Percentiles rank a stretch among this genome's conserved stretches.
Evolutionary conservation across 2,888 invertebrate genomes (phyloP).

Genomic region (Meta bourneti): DNA sequence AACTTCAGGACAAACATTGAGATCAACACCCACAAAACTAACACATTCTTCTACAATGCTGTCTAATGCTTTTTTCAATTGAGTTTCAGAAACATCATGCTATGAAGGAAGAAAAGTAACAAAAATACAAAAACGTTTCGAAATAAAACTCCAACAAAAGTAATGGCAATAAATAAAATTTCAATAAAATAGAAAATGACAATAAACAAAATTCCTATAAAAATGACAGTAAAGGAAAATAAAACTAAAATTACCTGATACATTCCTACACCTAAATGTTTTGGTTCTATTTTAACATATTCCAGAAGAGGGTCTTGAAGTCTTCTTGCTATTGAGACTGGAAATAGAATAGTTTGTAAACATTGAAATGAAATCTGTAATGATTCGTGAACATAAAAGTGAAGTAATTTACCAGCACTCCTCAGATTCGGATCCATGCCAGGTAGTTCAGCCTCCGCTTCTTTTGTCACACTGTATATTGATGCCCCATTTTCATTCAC

Average conservation of each 20-base stretch:
- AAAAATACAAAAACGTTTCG: not conserved
- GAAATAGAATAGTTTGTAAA: conserved; percentile 41
- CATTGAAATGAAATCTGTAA: not conserved
- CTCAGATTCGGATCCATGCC: conserved; percentile 90
- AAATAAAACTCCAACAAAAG: not conserved
- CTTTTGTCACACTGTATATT: conserved; percentile 92
- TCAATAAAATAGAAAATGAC: not conserved
- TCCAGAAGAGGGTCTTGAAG: conserved; percentile 95
- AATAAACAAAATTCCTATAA: not conserved
- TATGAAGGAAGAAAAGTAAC: conserved; percentile 81
- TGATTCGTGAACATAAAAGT: not conserved
- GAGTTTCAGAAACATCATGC: conserved; percentile 91
- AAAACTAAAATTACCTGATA: conserved; percentile 83
- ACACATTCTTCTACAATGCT: conserved; percentile 93
- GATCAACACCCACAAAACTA: conserved; percentile 94
- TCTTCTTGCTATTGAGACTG: conserved; percentile 88
- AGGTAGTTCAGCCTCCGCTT: conserved; percentile 91
- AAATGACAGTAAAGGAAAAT: not conserved
- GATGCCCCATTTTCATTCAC: conserved; percentile 95
- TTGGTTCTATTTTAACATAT: conserved; percentile 94
- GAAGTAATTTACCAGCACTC: conserved; percentile 84
- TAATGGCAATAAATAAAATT: not conserved
- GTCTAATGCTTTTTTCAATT: conserved; percentile 86
- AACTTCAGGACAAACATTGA: conserved; percentile 91
- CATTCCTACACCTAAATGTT: conserved; percentile 95